Conservation (phyloP, 2,113 vertebrate genomes). For the Ammospiza nelsoni region DNA sequence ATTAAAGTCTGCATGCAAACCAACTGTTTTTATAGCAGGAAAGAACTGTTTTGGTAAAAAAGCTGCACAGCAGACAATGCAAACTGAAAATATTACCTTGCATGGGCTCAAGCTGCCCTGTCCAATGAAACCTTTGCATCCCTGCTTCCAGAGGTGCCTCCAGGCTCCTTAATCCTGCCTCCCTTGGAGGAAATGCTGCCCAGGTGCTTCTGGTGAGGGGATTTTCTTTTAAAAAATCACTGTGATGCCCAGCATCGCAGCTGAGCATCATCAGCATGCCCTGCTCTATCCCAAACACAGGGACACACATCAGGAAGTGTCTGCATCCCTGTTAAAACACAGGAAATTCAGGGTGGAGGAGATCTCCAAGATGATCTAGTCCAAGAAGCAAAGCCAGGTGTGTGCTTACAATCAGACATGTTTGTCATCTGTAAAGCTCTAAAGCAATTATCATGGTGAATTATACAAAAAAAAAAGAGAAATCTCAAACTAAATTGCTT, state of each 20-base stretch:
- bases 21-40: not conserved
- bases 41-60: not conserved
- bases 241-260: not conserved
- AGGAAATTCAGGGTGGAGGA: not conserved
- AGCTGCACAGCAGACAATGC: rapidly evolving
- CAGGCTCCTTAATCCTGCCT: not conserved
- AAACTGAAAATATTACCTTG: rapidly evolving
- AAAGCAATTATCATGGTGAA: not conserved
- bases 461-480: not conserved
- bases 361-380: not conserved
- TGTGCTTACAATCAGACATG: not conserved
- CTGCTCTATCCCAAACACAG: rapidly evolving
- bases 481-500: not conserved
- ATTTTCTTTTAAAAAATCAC: not conserved
- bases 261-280: not conserved
- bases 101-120: rapidly evolving
- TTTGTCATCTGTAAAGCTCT: not conserved
- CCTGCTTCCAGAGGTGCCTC: rapidly evolving
- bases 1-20: not conserved
- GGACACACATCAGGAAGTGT: rapidly evolving
- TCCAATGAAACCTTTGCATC: rapidly evolving
- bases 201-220: not conserved
- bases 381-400: not conserved
- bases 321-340: not conserved
- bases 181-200: not conserved